These are phyloP conservation scores for Plotosus lineatus DNA, from an alignment of 2,113 vertebrate species.

Conservation along the genomic window DNA sequence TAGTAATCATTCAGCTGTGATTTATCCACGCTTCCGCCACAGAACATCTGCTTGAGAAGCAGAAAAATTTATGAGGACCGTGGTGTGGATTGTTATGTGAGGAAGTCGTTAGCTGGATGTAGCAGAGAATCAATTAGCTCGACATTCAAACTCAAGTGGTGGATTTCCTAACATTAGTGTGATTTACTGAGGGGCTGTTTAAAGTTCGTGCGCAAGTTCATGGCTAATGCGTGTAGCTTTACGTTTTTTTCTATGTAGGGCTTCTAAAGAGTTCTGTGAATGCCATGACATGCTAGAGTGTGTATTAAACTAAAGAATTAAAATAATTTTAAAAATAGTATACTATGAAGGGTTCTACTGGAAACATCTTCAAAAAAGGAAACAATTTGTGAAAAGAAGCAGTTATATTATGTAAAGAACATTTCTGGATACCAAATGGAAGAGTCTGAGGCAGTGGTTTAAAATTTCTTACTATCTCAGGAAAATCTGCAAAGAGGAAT, in stretches of 20 bases:
- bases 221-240: background rate
- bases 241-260: background rate
- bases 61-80: conserved; percentile 57
- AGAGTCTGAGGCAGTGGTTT: background rate
- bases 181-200: conserved; percentile 42
- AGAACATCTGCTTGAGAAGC: conserved; percentile 17
- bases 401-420: background rate
- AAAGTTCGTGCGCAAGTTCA: conserved; percentile 37
- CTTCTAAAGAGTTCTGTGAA: background rate
- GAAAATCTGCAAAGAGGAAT: background rate
- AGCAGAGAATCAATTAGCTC: conserved; percentile 59
- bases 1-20: conserved; percentile 56
- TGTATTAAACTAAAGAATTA: background rate
- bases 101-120: conserved; percentile 41
- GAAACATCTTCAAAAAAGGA: background rate
- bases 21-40: conserved; percentile 55
- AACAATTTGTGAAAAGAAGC: background rate
- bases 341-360: background rate
- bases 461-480: background rate
- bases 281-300: too few relatives aligned
- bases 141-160: conserved; percentile 46
- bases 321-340: background rate
- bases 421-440: background rate
- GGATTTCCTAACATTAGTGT: conserved; percentile 41
- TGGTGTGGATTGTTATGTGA: conserved; percentile 56